Conservation (phyloP, 1,140 invertebrate genomes). For the Atopsyche davidsoni region DNA sequence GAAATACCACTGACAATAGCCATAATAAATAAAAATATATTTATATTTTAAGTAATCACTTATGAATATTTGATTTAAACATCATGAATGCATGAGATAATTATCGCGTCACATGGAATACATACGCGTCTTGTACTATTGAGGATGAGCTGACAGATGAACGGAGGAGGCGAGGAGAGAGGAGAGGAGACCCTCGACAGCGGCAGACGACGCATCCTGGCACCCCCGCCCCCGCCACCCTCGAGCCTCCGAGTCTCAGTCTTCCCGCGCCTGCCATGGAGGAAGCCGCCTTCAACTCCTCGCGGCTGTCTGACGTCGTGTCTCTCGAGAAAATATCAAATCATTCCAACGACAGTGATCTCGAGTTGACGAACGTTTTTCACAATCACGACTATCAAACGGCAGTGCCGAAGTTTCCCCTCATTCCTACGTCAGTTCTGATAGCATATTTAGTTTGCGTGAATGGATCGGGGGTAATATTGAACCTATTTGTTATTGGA, state of each 20-base stretch:
- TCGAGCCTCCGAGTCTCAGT: too few species aligned
- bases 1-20: too few species aligned
- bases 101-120: not conserved
- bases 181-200: not conserved
- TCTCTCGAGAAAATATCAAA: not conserved
- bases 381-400: not conserved
- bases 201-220: slow-evolving; percentile 1
- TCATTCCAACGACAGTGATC: slow-evolving; percentile 8
- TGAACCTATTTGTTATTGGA: slow-evolving; percentile 17
- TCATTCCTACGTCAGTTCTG: slow-evolving; percentile 17
- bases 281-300: not conserved
- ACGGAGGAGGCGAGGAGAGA: not conserved
- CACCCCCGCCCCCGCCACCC: not conserved
- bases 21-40: too few species aligned
- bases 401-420: slow-evolving; percentile 5
- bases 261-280: too few species aligned
- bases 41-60: not conserved
- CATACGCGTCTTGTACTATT: not conserved
- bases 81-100: not conserved
- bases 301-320: not conserved
- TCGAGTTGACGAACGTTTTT: slow-evolving; percentile 1
- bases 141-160: slow-evolving; percentile 6
- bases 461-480: slow-evolving; percentile 21
- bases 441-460: slow-evolving; percentile 18
- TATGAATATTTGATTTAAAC: not conserved